These are phyloP conservation scores for Leptobrachium leishanense DNA, from an alignment of 2,113 vertebrate genomes.

Conservation along the genomic window DNA sequence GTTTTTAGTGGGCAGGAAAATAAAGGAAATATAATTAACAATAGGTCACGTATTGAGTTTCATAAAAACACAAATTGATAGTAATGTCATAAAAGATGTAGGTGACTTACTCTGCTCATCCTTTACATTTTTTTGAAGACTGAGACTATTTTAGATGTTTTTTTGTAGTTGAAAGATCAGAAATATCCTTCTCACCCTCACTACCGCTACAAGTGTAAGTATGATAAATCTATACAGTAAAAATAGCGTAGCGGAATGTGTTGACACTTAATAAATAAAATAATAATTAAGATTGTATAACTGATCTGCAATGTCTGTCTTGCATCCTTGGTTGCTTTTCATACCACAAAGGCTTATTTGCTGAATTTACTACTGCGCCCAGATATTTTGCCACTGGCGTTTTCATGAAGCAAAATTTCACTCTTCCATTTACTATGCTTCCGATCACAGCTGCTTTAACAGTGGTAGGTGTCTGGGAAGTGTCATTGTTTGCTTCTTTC, in stretches of 20 bases:
- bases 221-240: too few species aligned
- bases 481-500: constrained; percentile 3
- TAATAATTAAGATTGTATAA: constrained; percentile 5
- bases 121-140: constrained; percentile 26
- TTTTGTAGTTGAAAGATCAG: too few species aligned
- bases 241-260: too few species aligned
- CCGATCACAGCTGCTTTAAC: not conserved
- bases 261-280: too few species aligned
- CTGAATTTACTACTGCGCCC: constrained; percentile 46
- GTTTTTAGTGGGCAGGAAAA: too few species aligned
- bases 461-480: constrained; percentile 9
- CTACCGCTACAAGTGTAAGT: too few species aligned
- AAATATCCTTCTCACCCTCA: too few species aligned
- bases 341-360: constrained; percentile 44
- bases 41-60: too few species aligned
- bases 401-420: constrained; percentile 27
- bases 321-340: constrained; percentile 38
- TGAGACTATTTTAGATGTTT: too few species aligned
- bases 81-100: too few species aligned
- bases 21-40: too few species aligned
- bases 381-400: constrained; percentile 35
- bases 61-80: too few species aligned
- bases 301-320: constrained; percentile 43
- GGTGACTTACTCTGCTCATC: not conserved
- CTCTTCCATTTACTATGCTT: constrained; percentile 40